phyloP scores from a whole-genome alignment of 2,888 invertebrate genomes.

The Lithophane semibrunnea region DNA sequence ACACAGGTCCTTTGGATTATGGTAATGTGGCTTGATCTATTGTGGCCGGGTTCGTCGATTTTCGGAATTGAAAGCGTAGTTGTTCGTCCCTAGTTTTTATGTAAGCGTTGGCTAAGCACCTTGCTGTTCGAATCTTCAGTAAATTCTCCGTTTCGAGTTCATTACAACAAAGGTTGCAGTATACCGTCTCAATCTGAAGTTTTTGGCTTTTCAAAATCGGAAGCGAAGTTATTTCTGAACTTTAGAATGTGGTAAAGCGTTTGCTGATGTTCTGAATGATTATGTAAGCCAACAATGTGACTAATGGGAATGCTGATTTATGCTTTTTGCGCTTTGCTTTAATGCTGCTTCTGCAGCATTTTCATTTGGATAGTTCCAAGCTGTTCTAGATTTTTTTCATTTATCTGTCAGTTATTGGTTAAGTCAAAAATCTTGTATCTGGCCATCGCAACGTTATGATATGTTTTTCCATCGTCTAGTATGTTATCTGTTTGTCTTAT shows the following conservation, averaged over 20 bases:
- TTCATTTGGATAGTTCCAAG: neutral
- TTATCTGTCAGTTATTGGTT: conserved; percentile 4
- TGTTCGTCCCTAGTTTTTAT: conserved; percentile 34
- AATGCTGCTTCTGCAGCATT: conserved; percentile 16
- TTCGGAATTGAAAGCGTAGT: conserved; percentile 33
- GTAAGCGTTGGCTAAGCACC: conserved; percentile 33
- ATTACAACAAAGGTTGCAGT: conserved; percentile 3
- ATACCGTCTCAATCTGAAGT: conserved; percentile 19
- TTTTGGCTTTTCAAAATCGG: neutral
- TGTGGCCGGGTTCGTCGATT: conserved; percentile 11
- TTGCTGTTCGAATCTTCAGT: conserved; percentile 19
- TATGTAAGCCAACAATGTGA: conserved; percentile 22
- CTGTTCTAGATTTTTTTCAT: neutral
- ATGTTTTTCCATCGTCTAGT: conserved; percentile 17
- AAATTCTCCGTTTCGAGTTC: conserved; percentile 15
- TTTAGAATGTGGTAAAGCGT: conserved; percentile 40
- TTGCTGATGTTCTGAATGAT: conserved; percentile 40
- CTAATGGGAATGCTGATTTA: conserved; percentile 25
- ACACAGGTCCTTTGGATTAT: conserved; percentile 41
- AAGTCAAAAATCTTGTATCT: conserved; percentile 15
- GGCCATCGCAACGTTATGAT: conserved; percentile 1
- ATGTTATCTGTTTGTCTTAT: conserved; percentile 34
- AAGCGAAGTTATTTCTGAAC: conserved; percentile 30
- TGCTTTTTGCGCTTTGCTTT: conserved; percentile 30
- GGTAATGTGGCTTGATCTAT: conserved; percentile 39